Conservation (phyloP, 2,888 invertebrate genomes). For the Melieria omissa region DNA sequence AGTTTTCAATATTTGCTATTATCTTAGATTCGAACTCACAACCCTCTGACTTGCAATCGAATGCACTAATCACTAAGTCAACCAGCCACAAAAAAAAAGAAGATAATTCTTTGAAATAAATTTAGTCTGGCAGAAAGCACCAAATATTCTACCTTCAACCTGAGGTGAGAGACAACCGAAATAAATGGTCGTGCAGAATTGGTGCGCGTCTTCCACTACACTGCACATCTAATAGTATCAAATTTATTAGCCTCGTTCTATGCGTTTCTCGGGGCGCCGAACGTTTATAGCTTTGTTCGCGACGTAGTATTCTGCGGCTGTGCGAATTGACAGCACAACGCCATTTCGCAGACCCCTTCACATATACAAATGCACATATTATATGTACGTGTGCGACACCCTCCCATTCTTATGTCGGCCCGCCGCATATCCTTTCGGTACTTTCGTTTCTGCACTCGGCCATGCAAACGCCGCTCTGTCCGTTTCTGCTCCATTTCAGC, state of each 20-base stretch:
- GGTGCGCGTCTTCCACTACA: neutral
- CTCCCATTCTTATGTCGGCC: neutral
- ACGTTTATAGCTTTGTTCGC: neutral
- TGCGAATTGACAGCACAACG: neutral
- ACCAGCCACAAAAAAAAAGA: too few relatives aligned
- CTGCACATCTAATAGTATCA: conserved; percentile 39
- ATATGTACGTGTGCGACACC: neutral
- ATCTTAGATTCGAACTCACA: too few relatives aligned
- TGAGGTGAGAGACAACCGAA: too few relatives aligned
- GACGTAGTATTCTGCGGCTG: neutral
- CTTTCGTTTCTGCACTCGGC: neutral
- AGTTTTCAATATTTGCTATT: too few relatives aligned
- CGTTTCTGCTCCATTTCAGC: neutral
- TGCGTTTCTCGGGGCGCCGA: conserved; percentile 26
- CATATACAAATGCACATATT: neutral
- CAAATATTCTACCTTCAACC: too few relatives aligned
- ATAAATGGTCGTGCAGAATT: too few relatives aligned
- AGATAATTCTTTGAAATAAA: too few relatives aligned
- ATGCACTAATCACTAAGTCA: too few relatives aligned
- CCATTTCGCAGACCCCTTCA: neutral
- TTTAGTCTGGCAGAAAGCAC: too few relatives aligned
- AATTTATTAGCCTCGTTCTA: conserved; percentile 43
- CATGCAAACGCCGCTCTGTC: neutral
- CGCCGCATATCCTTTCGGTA: neutral
- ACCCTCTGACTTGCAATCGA: too few relatives aligned